These are phyloP conservation scores for Cyclargus thomasi DNA, from an alignment of 1,140 invertebrate genomes.

Conservation along the genomic window DNA sequence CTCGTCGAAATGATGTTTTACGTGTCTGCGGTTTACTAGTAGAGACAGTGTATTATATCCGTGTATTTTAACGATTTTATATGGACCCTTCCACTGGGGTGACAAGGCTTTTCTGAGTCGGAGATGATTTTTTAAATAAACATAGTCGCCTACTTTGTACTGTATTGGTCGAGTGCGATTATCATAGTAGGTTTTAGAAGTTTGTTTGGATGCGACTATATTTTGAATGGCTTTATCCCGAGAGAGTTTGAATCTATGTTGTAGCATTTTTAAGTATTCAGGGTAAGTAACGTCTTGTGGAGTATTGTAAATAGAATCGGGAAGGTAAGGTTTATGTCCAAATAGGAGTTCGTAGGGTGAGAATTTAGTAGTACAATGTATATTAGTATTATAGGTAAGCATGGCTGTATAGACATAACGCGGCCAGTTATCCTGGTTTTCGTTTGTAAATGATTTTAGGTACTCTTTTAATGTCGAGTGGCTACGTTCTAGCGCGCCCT, in stretches of 20 bases:
- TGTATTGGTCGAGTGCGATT: background rate
- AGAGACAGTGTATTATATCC: background rate
- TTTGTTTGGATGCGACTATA: background rate
- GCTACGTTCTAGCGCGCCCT: no score
- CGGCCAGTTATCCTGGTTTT: background rate
- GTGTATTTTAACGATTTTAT: conserved; percentile 1
- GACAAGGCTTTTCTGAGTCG: conserved; percentile 2
- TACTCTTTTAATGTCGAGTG: background rate
- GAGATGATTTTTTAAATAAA: conserved; percentile 5
- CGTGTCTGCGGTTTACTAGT: background rate
- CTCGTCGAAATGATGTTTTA: conserved; percentile 5
- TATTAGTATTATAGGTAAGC: background rate
- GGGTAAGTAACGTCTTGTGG: background rate
- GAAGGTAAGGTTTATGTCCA: background rate
- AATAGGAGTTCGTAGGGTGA: conserved; percentile 4
- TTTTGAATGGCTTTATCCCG: conserved; percentile 2
- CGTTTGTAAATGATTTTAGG: background rate
- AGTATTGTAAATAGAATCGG: background rate
- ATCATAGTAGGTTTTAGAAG: background rate
- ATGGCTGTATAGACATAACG: background rate
- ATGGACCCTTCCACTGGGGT: conserved; percentile 5
- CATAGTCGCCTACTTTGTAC: conserved; percentile 1
- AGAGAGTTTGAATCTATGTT: conserved; percentile 1
- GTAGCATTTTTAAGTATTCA: background rate
- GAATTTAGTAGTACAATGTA: conserved; percentile 3